Evolutionary conservation across 1,140 invertebrate species (phyloP), one percentile per base, ranked within the genome.

Genomic region (Paraescarpia echinospica): DNA sequence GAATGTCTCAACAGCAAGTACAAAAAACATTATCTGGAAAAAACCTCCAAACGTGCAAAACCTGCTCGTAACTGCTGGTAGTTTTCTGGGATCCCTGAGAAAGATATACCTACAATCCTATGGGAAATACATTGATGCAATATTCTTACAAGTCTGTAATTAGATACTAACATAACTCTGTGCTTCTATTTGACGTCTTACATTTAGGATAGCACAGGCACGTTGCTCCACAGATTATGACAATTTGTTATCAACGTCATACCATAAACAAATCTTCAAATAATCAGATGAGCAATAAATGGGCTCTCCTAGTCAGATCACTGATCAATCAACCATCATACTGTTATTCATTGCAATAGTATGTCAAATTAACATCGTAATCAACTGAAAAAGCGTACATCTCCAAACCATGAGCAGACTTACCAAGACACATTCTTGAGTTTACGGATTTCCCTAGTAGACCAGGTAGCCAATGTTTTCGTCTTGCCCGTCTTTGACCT

Each of bases 381-480:
- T 77, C 59, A 0, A 48, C 18, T 18, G 59, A 18, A 77, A 31
- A 77, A 77, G 27, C 8, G 8, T 77, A 27, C 14, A 77, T 2
- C 22, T 1, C 2, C 59, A 2, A 31, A 77, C 2, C 59, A 27
- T 77, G 12, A 27, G 59, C 59, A 77, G 9, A 77, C 91, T 92
- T 92, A 93, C 91, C 91, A 93, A 34, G 91, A 92, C 91, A 77
- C 48, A 94, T 95, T 97, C 96, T 98, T 98, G 94, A 99, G 96
- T 96, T 98, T 98, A 94, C 98, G 97, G 95, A 99, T 97, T 96
- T 99, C 98, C 96, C 99, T 99, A n/a, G 97, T 97, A 90, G 98
- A 98, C 98, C 98, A 99, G 92, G 96, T 98, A 91, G 98, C 97
- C 92, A 99, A 96, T 89, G 97, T 97, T 96, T 99, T 99, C 33